Evolutionary conservation across 1,140 invertebrate genomes (phyloP).

Genomic region (Drosophila trapezifrons): DNA sequence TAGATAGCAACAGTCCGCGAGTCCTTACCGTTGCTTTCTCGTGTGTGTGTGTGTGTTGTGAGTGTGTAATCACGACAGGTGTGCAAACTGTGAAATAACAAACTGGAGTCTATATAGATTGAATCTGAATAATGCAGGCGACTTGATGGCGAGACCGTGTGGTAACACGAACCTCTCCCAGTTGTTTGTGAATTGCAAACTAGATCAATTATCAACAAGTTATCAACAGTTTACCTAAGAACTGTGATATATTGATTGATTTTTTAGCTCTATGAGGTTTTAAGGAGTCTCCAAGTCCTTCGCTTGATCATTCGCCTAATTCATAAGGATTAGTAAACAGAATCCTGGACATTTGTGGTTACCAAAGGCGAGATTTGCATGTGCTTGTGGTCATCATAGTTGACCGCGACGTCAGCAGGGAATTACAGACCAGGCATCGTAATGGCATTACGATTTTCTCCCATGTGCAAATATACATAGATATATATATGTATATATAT

Average conservation of each 20-base stretch:
- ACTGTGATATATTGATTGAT: neutral
- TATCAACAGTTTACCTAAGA: neutral
- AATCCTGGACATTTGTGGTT: neutral
- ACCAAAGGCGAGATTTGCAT: neutral
- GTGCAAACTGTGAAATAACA: neutral
- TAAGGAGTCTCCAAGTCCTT: too few species aligned
- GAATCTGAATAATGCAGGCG: conserved; percentile 1
- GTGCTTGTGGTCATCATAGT: neutral
- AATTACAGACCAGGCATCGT: conserved; percentile 6
- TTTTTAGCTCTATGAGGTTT: neutral
- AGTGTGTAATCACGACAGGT: conserved; percentile 4
- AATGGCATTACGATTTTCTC: conserved; percentile 1
- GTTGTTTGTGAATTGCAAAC: neutral
- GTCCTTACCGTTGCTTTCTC: neutral
- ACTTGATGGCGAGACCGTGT: too few species aligned
- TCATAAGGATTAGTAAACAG: neutral
- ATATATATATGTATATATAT: neutral
- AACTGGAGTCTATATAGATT: too few species aligned
- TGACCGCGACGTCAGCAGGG: conserved; percentile 7
- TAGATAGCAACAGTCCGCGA: conserved; percentile 2
- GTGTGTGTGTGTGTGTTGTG: neutral
- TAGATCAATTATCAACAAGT: too few species aligned
- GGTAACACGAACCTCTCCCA: too few species aligned
- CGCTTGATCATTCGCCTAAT: neutral
- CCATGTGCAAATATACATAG: conserved; percentile 5